Percentiles rank a stretch among this genome's conserved stretches.
Conservation (phyloP, 2,797 vertebrate species). For the Pampus argenteus region DNA sequence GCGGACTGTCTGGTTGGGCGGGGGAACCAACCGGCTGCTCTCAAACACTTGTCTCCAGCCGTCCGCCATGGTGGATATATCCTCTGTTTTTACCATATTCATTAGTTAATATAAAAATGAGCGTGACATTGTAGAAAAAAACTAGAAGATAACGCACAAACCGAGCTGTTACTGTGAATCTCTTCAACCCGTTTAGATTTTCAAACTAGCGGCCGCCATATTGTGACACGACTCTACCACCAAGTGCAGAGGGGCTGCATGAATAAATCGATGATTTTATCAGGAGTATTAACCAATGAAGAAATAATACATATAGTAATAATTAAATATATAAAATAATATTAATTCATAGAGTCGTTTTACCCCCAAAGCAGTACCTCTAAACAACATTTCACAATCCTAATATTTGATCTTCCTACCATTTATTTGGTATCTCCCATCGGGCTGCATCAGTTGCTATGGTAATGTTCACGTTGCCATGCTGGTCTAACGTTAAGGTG, state of each 20-base stretch:
- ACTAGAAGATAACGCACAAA: neutral
- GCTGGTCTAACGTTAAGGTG: neutral
- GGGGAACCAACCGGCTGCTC: slow-evolving; percentile 78
- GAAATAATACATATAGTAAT: fast-evolving
- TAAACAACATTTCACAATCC: fast-evolving
- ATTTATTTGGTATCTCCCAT: slow-evolving; percentile 67
- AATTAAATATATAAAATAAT: fast-evolving
- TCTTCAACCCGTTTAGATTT: slow-evolving; percentile 22
- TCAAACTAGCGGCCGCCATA: slow-evolving; percentile 68
- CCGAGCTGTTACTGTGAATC: neutral
- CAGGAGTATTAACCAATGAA: fast-evolving
- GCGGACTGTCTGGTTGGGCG: slow-evolving; percentile 81
- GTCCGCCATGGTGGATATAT: slow-evolving; percentile 54
- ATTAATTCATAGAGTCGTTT: fast-evolving
- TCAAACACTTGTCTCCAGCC: slow-evolving; percentile 84
- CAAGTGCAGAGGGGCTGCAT: neutral
- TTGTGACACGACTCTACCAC: slow-evolving; percentile 56
- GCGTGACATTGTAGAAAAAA: fast-evolving
- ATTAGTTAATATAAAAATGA: neutral
- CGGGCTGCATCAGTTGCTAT: slow-evolving; percentile 79
- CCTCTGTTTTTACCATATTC: slow-evolving; percentile 54
- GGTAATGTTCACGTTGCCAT: slow-evolving; percentile 62
- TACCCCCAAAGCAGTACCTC: fast-evolving
- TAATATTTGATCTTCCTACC: fast-evolving
- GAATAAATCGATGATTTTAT: fast-evolving